Percentiles rank a stretch among this genome's conserved stretches.
phyloP scores from a whole-genome alignment of 2,888 invertebrate genomes.

The Andrena bicolor region DNA sequence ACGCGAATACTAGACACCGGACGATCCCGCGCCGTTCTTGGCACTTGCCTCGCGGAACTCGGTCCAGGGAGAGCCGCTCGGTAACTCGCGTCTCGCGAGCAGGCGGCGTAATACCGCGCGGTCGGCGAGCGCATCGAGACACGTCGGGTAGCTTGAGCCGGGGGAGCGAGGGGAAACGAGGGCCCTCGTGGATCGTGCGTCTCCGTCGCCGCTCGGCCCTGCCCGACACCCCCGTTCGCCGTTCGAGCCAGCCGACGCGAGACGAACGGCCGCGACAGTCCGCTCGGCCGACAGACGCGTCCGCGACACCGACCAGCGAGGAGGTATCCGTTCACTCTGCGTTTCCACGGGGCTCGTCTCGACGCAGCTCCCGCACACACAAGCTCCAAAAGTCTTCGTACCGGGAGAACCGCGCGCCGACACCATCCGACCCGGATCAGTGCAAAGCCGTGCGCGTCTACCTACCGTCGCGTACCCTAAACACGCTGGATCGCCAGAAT shows the following conservation, averaged over 20 bases:
- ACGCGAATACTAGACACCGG: constrained; percentile 4
- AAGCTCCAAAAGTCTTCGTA: neutral
- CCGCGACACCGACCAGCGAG: constrained; percentile 79
- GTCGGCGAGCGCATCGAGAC: constrained; percentile 54
- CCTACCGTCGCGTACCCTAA: neutral
- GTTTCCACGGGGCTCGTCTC: constrained; percentile 37
- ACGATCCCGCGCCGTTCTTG: neutral
- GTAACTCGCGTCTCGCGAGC: constrained; percentile 69
- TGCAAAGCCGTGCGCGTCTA: neutral
- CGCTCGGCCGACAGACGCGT: constrained; percentile 82
- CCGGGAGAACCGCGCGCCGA: constrained; percentile 11
- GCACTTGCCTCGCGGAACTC: constrained; percentile 26
- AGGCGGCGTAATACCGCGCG: constrained; percentile 69
- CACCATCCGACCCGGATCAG: neutral
- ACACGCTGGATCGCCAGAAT: neutral
- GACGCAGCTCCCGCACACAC: constrained; percentile 44
- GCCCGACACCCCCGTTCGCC: constrained; percentile 73
- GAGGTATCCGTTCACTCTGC: constrained; percentile 58
- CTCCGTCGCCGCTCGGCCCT: constrained; percentile 73
- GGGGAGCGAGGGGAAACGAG: constrained; percentile 44
- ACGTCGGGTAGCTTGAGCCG: constrained; percentile 39
- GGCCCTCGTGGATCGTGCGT: constrained; percentile 65
- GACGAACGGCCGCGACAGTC: constrained; percentile 79
- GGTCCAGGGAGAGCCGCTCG: constrained; percentile 62
- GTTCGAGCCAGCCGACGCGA: constrained; percentile 76